Evolutionary conservation across 1,140 invertebrate species (phyloP).

Genomic region (Delia radicum): DNA sequence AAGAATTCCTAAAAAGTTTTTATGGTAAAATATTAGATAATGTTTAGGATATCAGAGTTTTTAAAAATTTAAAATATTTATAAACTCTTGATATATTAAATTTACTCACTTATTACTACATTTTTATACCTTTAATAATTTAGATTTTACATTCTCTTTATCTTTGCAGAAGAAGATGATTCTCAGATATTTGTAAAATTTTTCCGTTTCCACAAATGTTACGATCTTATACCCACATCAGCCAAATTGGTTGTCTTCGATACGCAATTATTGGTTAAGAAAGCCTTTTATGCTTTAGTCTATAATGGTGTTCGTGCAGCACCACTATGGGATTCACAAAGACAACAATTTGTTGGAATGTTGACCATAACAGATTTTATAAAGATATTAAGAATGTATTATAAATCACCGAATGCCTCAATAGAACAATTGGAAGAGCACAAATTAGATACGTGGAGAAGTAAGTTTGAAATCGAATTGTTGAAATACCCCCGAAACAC

Average conservation of each 20-base stretch:
- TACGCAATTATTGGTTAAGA: slow-evolving; percentile 97
- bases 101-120: too few species aligned
- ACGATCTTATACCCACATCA: slow-evolving; percentile 98
- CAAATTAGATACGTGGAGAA: slow-evolving; percentile 92
- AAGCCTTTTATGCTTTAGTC: slow-evolving; percentile 97
- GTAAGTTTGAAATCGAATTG: slow-evolving; percentile 58
- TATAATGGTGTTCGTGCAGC: slow-evolving; percentile 98
- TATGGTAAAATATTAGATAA: too few species aligned
- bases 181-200: slow-evolving; percentile 97
- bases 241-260: slow-evolving; percentile 99
- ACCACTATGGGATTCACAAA: slow-evolving; percentile 92
- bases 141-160: slow-evolving; percentile 26
- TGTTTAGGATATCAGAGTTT: too few species aligned
- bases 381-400: slow-evolving; percentile 97
- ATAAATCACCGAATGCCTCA: slow-evolving; percentile 84
- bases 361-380: slow-evolving; percentile 99
- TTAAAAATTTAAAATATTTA: too few species aligned
- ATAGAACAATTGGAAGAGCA: slow-evolving; percentile 98
- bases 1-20: too few species aligned
- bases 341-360: slow-evolving; percentile 94
- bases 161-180: slow-evolving; percentile 91
- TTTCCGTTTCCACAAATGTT: slow-evolving; percentile 99
- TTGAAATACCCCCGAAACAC: slow-evolving; percentile 10
- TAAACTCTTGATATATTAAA: too few species aligned
- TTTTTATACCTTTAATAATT: not conserved